phyloP scores from a whole-genome alignment of 2,888 invertebrate genomes.

The Archips crataeganus region DNA sequence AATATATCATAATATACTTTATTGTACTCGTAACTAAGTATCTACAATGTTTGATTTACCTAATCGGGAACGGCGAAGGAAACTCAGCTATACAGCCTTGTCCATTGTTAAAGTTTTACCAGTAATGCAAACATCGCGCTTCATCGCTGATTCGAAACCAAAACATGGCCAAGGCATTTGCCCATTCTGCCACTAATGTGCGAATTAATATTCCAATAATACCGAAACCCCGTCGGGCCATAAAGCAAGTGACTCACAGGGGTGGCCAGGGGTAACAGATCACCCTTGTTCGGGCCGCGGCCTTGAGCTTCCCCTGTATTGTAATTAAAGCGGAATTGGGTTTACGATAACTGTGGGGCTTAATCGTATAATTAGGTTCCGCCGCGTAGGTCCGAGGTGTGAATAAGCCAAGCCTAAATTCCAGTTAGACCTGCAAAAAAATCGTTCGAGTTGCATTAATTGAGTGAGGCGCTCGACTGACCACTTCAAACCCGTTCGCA shows the following conservation, averaged over 20 bases:
- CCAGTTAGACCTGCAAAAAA: neutral
- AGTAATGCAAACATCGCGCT: neutral
- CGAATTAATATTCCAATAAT: slow-evolving; percentile 38
- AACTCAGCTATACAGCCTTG: neutral
- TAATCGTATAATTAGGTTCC: slow-evolving; percentile 28
- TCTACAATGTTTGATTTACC: neutral
- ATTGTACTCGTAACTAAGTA: neutral
- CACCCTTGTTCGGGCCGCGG: slow-evolving; percentile 56
- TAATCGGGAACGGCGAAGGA: neutral
- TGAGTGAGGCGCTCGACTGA: too few species aligned
- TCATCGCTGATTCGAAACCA: slow-evolving; percentile 1
- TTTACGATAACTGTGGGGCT: slow-evolving; percentile 45
- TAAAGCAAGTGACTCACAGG: slow-evolving; percentile 54
- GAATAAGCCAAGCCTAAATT: neutral
- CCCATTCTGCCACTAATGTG: slow-evolving; percentile 17
- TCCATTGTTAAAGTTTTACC: neutral
- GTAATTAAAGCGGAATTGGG: slow-evolving; percentile 60
- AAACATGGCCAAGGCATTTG: slow-evolving; percentile 6
- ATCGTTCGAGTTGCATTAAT: too few species aligned
- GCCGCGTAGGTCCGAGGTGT: neutral
- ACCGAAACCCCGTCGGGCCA: slow-evolving; percentile 38
- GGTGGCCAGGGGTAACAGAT: slow-evolving; percentile 59
- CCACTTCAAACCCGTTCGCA: too few species aligned
- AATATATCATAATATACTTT: too few species aligned
- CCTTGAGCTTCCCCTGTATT: slow-evolving; percentile 60